Percentiles rank a stretch among this genome's conserved stretches.
These are phyloP conservation scores for Petroica traversi DNA, from an alignment of 2,113 vertebrate genomes.

Conservation along the genomic window DNA sequence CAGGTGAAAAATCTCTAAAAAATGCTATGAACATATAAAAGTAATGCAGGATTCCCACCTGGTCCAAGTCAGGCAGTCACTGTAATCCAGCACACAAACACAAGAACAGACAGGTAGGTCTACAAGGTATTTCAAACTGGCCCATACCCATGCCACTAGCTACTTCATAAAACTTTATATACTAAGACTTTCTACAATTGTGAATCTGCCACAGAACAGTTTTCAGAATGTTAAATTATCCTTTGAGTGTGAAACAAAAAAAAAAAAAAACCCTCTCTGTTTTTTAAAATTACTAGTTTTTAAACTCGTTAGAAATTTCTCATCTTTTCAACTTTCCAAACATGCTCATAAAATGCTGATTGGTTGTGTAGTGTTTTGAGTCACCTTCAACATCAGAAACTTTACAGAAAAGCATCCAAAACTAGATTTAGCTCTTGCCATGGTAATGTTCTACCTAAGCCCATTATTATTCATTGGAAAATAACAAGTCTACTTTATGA, in stretches of 20 bases:
- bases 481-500: not conserved
- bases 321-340: not conserved
- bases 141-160: not conserved
- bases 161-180: not conserved
- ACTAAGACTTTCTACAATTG: not conserved
- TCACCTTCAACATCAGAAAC: not conserved
- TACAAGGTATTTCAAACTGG: not conserved
- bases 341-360: not conserved
- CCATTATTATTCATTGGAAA: not conserved
- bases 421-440: not conserved
- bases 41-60: not conserved
- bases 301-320: not conserved
- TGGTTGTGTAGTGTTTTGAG: not conserved
- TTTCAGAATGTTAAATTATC: not conserved
- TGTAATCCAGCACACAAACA: not conserved
- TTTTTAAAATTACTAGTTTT: not conserved
- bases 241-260: not conserved
- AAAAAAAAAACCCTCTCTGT: not conserved
- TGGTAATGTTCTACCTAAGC: not conserved
- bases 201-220: not conserved
- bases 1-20: not conserved
- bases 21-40: not conserved
- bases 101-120: not conserved
- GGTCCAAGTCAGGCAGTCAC: not conserved
- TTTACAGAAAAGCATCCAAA: not conserved